Conservation (phyloP, 1,140 invertebrate species). For the Drosophila kanapiae region DNA sequence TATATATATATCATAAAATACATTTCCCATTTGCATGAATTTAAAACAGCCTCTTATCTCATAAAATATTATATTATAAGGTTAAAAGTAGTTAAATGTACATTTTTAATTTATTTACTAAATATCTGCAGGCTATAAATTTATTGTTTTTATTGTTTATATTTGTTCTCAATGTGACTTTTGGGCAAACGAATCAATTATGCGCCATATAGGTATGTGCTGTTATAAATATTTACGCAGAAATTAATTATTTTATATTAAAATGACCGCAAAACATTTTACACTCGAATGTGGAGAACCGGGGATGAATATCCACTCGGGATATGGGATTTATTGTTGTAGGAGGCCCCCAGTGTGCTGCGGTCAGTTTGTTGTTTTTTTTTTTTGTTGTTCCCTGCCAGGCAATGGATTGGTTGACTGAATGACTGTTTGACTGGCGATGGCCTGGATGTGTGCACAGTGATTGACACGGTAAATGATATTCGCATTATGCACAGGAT, state of each 20-base stretch:
- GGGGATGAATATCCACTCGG: conserved; percentile 25
- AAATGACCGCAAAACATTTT: conserved; percentile 84
- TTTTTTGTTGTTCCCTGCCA: background rate
- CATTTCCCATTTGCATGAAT: background rate
- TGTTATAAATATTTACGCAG: conserved; percentile 81
- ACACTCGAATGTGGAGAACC: conserved; percentile 64
- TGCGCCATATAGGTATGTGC: conserved; percentile 80
- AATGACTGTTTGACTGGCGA: conserved; percentile 50
- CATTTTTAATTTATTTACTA: background rate
- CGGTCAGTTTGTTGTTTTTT: conserved; percentile 30
- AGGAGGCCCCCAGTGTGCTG: conserved; percentile 7
- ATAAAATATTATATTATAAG: background rate
- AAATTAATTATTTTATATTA: conserved; percentile 84
- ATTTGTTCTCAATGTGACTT: conserved; percentile 24
- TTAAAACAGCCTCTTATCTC: background rate
- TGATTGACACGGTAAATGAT: conserved; percentile 83
- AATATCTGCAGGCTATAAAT: background rate
- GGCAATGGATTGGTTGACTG: conserved; percentile 26
- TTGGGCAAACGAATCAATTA: conserved; percentile 71
- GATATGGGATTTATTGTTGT: conserved; percentile 22
- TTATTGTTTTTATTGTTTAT: background rate
- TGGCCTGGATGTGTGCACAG: conserved; percentile 48
- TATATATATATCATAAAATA: too few species aligned
- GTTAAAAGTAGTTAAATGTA: background rate
- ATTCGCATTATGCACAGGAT: conserved; percentile 79